Evolutionary conservation across 2,888 invertebrate genomes (phyloP).

Genomic region (Lycocerus yunnanus): DNA sequence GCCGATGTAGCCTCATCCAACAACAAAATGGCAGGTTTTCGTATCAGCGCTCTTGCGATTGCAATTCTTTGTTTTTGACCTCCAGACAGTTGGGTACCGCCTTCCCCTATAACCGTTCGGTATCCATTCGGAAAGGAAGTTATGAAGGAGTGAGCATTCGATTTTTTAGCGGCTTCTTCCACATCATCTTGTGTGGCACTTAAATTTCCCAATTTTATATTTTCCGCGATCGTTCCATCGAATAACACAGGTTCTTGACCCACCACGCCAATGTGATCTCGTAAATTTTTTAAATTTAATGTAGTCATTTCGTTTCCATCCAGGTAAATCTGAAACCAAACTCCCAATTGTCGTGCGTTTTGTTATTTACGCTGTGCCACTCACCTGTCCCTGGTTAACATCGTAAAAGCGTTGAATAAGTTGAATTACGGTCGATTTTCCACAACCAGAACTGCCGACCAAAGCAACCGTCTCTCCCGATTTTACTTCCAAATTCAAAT

Average conservation of each 20-base stretch:
- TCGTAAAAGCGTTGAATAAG: conserved; percentile 76
- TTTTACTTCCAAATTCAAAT: conserved; percentile 67
- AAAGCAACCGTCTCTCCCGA: conserved; percentile 77
- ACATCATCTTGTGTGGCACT: conserved; percentile 68
- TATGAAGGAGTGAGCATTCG: conserved; percentile 81
- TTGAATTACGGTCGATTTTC: conserved; percentile 78
- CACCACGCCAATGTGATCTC: conserved; percentile 85
- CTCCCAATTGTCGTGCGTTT: too few species aligned
- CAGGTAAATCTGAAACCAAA: conserved; percentile 56
- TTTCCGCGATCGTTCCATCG: conserved; percentile 80
- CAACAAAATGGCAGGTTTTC: conserved; percentile 77
- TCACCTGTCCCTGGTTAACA: conserved; percentile 66
- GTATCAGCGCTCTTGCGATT: conserved; percentile 83
- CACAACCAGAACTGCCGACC: conserved; percentile 74
- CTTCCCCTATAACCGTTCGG: conserved; percentile 82
- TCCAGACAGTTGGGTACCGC: conserved; percentile 82
- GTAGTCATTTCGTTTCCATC: conserved; percentile 71
- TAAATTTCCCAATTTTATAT: conserved; percentile 76
- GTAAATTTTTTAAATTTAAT: conserved; percentile 78
- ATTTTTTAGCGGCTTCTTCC: conserved; percentile 69
- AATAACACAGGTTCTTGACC: conserved; percentile 91
- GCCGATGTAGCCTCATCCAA: conserved; percentile 91
- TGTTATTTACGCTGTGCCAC: conserved; percentile 18
- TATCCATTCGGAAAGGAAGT: conserved; percentile 77
- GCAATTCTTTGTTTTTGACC: conserved; percentile 91